Conservation (phyloP, 2,113 vertebrate species). For the Podocnemis expansa region DNA sequence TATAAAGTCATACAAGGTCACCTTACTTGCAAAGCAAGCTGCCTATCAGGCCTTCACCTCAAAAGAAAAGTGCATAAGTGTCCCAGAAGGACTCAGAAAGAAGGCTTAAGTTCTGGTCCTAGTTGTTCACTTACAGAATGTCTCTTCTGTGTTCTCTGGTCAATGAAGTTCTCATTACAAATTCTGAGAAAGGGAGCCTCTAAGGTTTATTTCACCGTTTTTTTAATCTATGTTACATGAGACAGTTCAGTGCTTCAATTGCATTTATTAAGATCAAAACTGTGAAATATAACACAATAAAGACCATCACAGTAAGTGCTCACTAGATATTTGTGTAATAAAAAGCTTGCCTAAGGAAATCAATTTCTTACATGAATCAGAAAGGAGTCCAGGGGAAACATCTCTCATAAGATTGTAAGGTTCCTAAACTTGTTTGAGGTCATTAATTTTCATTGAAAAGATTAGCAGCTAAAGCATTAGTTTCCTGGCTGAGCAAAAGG, state of each 20-base stretch:
- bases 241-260: neutral
- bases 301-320: neutral
- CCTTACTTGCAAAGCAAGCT: neutral
- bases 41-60: neutral
- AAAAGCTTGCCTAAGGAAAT: neutral
- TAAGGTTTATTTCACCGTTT: neutral
- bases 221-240: neutral
- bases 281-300: neutral
- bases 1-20: neutral
- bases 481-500: neutral
- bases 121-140: neutral
- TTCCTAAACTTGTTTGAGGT: fast-evolving
- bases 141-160: neutral
- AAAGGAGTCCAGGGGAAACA: neutral
- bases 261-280: neutral
- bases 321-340: neutral
- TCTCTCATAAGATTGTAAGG: neutral
- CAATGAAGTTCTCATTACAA: neutral
- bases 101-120: neutral
- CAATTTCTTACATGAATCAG: neutral
- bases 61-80: neutral
- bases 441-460: neutral
- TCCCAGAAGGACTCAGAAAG: neutral
- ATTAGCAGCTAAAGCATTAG: neutral
- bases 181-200: neutral